These are phyloP conservation scores for Enteromius thamalakanensis DNA, from an alignment of 2,797 vertebrate species.

Conservation along the genomic window DNA sequence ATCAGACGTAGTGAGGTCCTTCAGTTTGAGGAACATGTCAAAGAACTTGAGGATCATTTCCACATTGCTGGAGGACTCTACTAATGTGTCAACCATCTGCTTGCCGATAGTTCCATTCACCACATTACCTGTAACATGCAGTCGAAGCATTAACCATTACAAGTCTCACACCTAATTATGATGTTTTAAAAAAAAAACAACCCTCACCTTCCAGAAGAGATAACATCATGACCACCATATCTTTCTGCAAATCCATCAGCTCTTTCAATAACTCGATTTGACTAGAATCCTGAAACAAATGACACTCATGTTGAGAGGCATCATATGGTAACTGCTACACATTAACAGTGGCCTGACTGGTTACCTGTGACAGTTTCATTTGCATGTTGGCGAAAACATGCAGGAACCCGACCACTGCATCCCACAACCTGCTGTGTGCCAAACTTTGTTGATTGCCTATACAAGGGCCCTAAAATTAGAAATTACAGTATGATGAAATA, in stretches of 20 bases:
- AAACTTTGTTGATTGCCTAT: constrained; percentile 89
- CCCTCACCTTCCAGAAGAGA: constrained; percentile 86
- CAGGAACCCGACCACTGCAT: constrained; percentile 88
- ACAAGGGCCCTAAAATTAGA: constrained; percentile 80
- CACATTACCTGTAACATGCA: constrained; percentile 80
- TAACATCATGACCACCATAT: constrained; percentile 91
- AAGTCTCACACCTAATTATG: neutral
- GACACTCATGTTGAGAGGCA: neutral
- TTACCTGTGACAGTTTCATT: constrained; percentile 91
- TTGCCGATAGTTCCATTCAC: constrained; percentile 93
- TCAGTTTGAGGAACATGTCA: constrained; percentile 93
- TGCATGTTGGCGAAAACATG: constrained; percentile 92
- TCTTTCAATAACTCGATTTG: constrained; percentile 89
- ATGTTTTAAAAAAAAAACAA: neutral
- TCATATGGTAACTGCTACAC: neutral
- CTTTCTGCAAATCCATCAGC: constrained; percentile 87
- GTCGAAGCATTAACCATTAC: constrained; percentile 3
- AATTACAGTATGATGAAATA: neutral
- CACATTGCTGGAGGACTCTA: constrained; percentile 91
- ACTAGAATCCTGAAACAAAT: constrained; percentile 80
- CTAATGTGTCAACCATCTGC: constrained; percentile 92
- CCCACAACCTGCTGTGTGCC: constrained; percentile 88
- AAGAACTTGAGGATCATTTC: constrained; percentile 95
- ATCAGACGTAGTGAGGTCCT: constrained; percentile 89
- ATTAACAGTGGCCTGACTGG: neutral